A percentile compares a stretch with the other conserved stretches of the same genome.
phyloP scores from a whole-genome alignment of 2,113 vertebrate genomes.

The Nycticorax nycticorax region DNA sequence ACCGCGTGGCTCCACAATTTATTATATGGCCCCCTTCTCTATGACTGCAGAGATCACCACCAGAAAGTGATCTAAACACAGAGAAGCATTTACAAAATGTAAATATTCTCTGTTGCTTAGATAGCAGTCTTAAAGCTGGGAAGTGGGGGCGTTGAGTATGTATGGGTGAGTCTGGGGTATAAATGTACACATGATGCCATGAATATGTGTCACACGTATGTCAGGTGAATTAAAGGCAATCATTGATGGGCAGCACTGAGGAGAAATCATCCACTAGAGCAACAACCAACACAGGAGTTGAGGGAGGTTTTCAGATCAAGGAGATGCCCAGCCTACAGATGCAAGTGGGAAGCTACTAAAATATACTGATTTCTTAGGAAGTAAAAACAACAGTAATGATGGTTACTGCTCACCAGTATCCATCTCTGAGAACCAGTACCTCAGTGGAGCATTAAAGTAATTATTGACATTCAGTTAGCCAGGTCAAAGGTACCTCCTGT shows the following conservation, averaged over 20 bases:
- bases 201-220: neutral
- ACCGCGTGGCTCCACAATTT: neutral
- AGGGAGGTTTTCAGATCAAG: neutral
- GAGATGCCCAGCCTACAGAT: neutral
- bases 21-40: neutral
- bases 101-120: neutral
- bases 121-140: neutral
- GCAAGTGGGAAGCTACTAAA: neutral
- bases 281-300: fast-evolving
- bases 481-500: neutral
- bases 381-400: neutral
- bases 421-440: neutral
- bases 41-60: neutral
- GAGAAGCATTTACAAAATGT: neutral
- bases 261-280: neutral
- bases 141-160: neutral
- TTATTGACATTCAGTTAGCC: neutral
- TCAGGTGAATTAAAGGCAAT: neutral
- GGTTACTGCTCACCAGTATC: neutral
- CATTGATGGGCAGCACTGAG: neutral
- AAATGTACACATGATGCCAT: neutral
- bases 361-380: neutral
- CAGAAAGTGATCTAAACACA: neutral
- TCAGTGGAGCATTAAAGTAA: neutral
- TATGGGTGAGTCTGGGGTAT: neutral